phyloP scores from a whole-genome alignment of 2,797 vertebrate species.

The Alosa sapidissima region DNA sequence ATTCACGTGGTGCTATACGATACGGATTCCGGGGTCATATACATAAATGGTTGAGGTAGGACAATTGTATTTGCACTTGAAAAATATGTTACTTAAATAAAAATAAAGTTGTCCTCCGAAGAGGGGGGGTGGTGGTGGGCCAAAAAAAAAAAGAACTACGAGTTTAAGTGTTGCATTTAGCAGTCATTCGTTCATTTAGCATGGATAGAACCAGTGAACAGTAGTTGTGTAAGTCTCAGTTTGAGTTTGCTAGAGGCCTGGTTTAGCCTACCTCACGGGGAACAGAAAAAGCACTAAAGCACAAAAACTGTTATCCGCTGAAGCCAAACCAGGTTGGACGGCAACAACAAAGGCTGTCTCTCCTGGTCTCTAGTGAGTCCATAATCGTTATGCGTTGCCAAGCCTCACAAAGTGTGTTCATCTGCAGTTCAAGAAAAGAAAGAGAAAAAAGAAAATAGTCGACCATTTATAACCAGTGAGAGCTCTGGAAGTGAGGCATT shows the following conservation, averaged over 20 bases:
- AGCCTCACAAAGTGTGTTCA: neutral
- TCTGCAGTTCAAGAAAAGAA: neutral
- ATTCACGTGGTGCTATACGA: too few species aligned
- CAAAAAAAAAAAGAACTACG: too few species aligned
- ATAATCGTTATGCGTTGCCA: neutral
- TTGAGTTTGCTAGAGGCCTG: neutral
- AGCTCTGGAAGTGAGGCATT: neutral
- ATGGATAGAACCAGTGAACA: neutral
- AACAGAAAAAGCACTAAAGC: neutral
- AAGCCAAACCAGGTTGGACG: slow-evolving; percentile 8
- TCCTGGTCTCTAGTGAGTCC: neutral
- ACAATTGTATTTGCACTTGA: too few species aligned
- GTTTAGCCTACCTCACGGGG: neutral
- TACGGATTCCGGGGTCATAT: too few species aligned
- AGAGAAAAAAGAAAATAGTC: neutral
- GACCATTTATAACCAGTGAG: neutral
- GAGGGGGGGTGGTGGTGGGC: too few species aligned
- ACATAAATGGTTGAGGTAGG: too few species aligned
- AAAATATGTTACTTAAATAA: too few species aligned
- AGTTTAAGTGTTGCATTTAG: neutral
- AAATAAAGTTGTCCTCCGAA: too few species aligned
- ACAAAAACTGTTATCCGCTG: neutral
- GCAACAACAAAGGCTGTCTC: slow-evolving; percentile 19
- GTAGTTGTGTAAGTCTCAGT: neutral
- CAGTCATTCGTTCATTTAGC: neutral